Base-by-base conservation (phyloP, 2,888 invertebrate genomes). In the Arrhopalites spinosus region DNA sequence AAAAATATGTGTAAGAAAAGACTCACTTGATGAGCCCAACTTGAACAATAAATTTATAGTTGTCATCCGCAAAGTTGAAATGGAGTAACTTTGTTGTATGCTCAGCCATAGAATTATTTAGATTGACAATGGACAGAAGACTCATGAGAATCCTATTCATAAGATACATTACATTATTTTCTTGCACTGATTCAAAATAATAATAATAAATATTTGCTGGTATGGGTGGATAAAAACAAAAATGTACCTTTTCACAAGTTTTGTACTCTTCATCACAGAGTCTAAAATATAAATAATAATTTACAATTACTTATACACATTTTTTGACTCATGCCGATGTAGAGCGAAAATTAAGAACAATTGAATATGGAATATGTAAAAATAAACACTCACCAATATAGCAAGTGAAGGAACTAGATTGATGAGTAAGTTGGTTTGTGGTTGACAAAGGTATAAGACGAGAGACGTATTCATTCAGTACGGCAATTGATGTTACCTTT, bases 211-310 rank as follows among this genome's bases (percentile, higher is more conserved):
- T n/a, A n/a, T n/a, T n/a, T n/a, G n/a, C n/a, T n/a, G n/a, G n/a
- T n/a, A n/a, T n/a, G n/a, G n/a, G n/a, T n/a, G n/a, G n/a, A n/a
- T n/a, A n/a, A n/a, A n/a, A n/a, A n/a, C n/a, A n/a, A n/a, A n/a
- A n/a, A n/a, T n/a, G n/a, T n/a, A n/a, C n/a, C n/a, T n/a, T 25
- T 74, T 74, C 25, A 68, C 67, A 27, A 74, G 56, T 29, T 74
- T 74, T 17, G 74, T 74, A 29, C 68, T 59, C 45, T 74, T 74
- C 74, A 74, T 74, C 43, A 74, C 74, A 43, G 74, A 68, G 59
- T 74, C 74, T 74, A 59, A 47, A 67, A 67, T 15, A 27, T 13
- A 30, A 64, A 30, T 17, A 64, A 36, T 25, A 30, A 63, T 23
- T 61, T n/a, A 8, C 3, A 20, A n/a, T 3, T 17, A 64, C 63